Percentiles rank a stretch among this genome's conserved stretches.
phyloP scores from a whole-genome alignment of 2,113 vertebrate species.

The Heloderma charlesbogerti region DNA sequence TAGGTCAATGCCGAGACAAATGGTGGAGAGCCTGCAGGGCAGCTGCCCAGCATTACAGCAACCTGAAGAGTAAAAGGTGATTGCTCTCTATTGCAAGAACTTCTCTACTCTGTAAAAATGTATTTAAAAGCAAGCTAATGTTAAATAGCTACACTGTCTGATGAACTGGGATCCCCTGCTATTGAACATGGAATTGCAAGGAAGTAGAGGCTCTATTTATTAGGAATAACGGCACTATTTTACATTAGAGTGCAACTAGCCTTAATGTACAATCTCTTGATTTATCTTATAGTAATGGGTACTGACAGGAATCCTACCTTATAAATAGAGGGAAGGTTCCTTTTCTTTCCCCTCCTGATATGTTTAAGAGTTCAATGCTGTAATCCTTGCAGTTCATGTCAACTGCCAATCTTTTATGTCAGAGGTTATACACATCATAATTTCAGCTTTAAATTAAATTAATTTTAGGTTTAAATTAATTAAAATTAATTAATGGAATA shows the following conservation, averaged over 20 bases:
- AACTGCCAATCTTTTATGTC: conserved; percentile 65
- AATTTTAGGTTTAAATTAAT: conserved; percentile 25
- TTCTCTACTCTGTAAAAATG: background rate
- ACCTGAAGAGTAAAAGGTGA: background rate
- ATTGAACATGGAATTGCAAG: background rate
- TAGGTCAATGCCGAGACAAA: background rate
- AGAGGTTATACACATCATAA: conserved; percentile 46
- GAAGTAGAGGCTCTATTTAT: conserved; percentile 20
- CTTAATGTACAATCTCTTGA: conserved; percentile 65
- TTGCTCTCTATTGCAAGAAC: background rate
- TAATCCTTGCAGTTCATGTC: conserved; percentile 69
- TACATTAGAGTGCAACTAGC: conserved; percentile 63
- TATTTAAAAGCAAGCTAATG: conserved; percentile 18
- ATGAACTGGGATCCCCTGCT: conserved; percentile 23
- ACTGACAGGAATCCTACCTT: conserved; percentile 71
- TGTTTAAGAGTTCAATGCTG: conserved; percentile 73
- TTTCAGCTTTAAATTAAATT: conserved; percentile 10
- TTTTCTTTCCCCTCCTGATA: conserved; percentile 68
- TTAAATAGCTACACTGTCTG: background rate
- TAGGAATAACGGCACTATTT: conserved; percentile 47
- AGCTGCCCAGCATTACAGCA: background rate
- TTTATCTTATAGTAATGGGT: conserved; percentile 69
- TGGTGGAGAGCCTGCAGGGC: background rate
- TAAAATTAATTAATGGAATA: background rate
- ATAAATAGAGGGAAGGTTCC: conserved; percentile 72